Evolutionary conservation across 2,113 vertebrate species (phyloP).

Genomic region (Puffinus mauretanicus): DNA sequence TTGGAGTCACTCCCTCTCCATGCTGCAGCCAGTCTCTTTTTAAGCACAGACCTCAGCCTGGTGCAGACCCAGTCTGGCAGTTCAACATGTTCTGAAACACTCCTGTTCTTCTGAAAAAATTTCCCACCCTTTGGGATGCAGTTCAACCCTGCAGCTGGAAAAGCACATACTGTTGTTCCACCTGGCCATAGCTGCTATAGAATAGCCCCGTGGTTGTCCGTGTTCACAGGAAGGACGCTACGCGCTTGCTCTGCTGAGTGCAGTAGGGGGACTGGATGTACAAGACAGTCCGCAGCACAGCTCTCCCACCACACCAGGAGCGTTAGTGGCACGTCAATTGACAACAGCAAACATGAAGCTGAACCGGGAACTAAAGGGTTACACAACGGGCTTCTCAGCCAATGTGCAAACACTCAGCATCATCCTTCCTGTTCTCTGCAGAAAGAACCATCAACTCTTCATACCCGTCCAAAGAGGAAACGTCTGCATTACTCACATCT

Average conservation of each 20-base stretch:
- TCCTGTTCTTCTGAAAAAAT: neutral
- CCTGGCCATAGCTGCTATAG: neutral
- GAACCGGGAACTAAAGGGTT: constrained; percentile 8
- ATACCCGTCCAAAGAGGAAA: constrained; percentile 3
- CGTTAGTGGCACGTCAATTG: fast-evolving
- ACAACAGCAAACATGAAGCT: neutral
- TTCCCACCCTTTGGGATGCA: neutral
- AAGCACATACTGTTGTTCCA: neutral
- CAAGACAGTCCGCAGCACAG: neutral
- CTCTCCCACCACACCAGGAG: neutral
- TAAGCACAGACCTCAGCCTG: neutral
- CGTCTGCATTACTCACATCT: constrained; percentile 36
- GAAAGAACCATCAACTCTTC: neutral
- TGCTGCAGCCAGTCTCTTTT: neutral
- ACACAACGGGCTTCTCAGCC: neutral
- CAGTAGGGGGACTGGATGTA: neutral
- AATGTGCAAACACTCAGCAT: neutral
- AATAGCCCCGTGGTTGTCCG: neutral
- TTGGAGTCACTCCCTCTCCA: neutral
- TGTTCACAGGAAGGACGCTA: neutral
- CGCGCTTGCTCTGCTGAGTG: neutral
- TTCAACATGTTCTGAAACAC: neutral
- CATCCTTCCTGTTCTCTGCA: constrained; percentile 26
- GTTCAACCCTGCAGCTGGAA: neutral
- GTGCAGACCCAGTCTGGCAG: neutral